Percentiles rank a stretch among this genome's conserved stretches.
phyloP scores from a whole-genome alignment of 2,888 invertebrate species.

The Platerodrilus igneus region DNA sequence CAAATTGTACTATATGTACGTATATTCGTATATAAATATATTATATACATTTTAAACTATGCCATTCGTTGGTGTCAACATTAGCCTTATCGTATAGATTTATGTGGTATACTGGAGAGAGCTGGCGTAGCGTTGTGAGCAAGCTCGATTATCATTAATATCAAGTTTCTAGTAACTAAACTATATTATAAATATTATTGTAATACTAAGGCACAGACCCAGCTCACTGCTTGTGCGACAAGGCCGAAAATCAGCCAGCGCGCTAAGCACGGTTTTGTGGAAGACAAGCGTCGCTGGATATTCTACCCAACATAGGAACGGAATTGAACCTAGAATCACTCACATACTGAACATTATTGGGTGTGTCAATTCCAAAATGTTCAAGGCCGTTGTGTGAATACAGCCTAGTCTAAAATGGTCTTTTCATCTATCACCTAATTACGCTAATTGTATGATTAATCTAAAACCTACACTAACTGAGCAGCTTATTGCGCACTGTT shows the following conservation, averaged over 20 bases:
- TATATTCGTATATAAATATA: constrained; percentile 39
- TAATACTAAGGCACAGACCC: constrained; percentile 52
- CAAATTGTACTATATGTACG: too few relatives aligned
- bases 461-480: constrained; percentile 43
- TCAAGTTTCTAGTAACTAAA: constrained; percentile 39
- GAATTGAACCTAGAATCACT: constrained; percentile 40
- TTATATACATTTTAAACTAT: constrained; percentile 36
- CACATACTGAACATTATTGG: constrained; percentile 26
- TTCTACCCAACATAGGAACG: constrained; percentile 48
- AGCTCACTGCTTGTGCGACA: constrained; percentile 47
- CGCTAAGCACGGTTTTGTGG: constrained; percentile 45
- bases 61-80: constrained; percentile 35
- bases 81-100: constrained; percentile 20
- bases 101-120: constrained; percentile 33
- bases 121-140: constrained; percentile 44
- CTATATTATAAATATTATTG: constrained; percentile 49
- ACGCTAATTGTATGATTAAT: constrained; percentile 26
- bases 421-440: constrained; percentile 22
- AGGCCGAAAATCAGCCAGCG: constrained; percentile 23
- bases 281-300: constrained; percentile 50
- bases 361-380: constrained; percentile 27
- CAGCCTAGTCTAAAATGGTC: constrained; percentile 32
- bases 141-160: constrained; percentile 46
- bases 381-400: constrained; percentile 33
- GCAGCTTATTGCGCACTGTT: constrained; percentile 43